Percentiles rank a stretch among this genome's conserved stretches.
Conservation (phyloP, 2,888 invertebrate species). For the Eupithecia dodoneata region DNA sequence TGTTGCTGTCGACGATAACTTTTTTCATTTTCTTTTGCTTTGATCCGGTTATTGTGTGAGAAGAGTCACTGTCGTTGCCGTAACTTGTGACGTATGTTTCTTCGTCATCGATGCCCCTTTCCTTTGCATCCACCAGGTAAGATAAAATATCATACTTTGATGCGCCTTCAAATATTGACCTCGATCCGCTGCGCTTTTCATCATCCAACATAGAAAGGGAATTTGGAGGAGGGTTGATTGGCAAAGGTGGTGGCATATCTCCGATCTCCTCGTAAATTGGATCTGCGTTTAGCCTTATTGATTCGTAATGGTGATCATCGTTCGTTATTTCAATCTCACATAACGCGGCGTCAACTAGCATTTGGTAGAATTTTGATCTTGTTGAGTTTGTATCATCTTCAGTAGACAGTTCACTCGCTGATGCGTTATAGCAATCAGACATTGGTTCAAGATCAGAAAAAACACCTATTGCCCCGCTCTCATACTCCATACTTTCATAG, state of each 20-base stretch:
- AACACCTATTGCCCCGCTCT: constrained; percentile 82
- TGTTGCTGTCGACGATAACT: constrained; percentile 68
- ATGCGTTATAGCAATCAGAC: constrained; percentile 90
- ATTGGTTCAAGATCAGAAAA: constrained; percentile 83
- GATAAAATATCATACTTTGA: constrained; percentile 95
- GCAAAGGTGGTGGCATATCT: constrained; percentile 91
- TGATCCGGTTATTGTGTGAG: constrained; percentile 78
- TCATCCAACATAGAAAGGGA: constrained; percentile 87
- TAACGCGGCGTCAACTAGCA: constrained; percentile 88
- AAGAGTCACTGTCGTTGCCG: constrained; percentile 79
- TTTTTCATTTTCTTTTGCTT: constrained; percentile 84
- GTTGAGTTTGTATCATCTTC: constrained; percentile 87
- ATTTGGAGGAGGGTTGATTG: constrained; percentile 90
- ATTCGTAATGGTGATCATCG: constrained; percentile 89
- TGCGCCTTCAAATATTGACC: constrained; percentile 91
- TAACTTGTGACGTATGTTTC: constrained; percentile 88
- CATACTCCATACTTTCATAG: constrained; percentile 90
- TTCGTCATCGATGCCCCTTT: constrained; percentile 88
- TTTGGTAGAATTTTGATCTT: constrained; percentile 89
- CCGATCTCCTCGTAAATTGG: constrained; percentile 91
- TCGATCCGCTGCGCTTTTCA: constrained; percentile 87
- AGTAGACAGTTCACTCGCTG: constrained; percentile 86
- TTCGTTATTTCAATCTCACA: constrained; percentile 87
- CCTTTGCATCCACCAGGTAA: constrained; percentile 94
- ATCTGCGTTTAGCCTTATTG: constrained; percentile 87